These are phyloP conservation scores for Trissoscelio sp. DNA, from an alignment of 2,888 invertebrate species.

Conservation along the genomic window DNA sequence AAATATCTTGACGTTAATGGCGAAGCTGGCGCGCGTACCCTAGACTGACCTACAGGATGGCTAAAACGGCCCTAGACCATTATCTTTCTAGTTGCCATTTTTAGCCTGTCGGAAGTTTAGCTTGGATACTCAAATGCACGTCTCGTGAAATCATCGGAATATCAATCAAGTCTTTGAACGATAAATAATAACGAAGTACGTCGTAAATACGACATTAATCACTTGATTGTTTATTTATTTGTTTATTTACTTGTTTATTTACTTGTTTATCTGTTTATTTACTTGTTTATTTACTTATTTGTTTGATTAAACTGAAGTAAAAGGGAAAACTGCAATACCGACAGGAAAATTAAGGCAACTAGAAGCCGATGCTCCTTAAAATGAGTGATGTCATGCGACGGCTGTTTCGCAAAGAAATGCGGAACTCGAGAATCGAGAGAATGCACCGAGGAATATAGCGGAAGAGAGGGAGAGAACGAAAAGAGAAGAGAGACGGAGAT, in stretches of 20 bases:
- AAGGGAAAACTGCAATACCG: constrained; percentile 3
- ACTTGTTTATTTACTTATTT: constrained; percentile 21
- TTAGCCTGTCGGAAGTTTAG: constrained; percentile 41
- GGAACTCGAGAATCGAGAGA: constrained; percentile 66
- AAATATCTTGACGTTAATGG: constrained; percentile 63
- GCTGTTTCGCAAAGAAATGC: constrained; percentile 41
- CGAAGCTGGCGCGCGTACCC: constrained; percentile 23
- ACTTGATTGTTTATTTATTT: neutral
- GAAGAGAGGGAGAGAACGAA: constrained; percentile 52
- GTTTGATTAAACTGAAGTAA: no score
- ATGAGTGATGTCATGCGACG: constrained; percentile 26
- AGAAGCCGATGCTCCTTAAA: neutral
- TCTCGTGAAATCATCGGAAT: constrained; percentile 43
- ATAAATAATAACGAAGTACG: constrained; percentile 29
- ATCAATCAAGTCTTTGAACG: constrained; percentile 41
- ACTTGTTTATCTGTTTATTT: no score
- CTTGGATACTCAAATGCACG: constrained; percentile 21
- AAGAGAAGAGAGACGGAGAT: constrained; percentile 59
- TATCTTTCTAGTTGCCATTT: constrained; percentile 47
- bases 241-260: constrained; percentile 28
- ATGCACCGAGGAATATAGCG: constrained; percentile 58
- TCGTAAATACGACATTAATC: constrained; percentile 32
- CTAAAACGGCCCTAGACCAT: constrained; percentile 53
- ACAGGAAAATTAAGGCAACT: neutral
- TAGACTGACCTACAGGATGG: constrained; percentile 39